These are phyloP conservation scores for Sabellastarte sp. DNA, from an alignment of 2,888 invertebrate genomes.

Conservation along the genomic window DNA sequence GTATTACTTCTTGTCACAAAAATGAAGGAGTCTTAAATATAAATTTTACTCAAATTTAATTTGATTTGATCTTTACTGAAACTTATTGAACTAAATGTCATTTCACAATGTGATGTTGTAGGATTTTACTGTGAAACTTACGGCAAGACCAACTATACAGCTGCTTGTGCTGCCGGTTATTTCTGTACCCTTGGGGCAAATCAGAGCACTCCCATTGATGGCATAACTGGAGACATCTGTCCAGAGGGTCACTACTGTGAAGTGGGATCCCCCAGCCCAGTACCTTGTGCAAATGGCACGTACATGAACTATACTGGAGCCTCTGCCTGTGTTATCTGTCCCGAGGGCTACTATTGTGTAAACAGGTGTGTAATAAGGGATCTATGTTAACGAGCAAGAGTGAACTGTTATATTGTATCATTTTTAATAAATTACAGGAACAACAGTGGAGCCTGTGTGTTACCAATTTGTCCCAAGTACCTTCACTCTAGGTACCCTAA, in stretches of 20 bases:
- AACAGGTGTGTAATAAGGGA: conserved; percentile 20
- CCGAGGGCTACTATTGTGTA: conserved; percentile 50
- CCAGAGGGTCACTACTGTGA: conserved; percentile 49
- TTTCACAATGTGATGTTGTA: conserved; percentile 37
- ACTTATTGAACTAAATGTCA: too few species aligned
- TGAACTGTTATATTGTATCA: too few species aligned
- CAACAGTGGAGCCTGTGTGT: too few species aligned
- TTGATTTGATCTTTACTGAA: too few species aligned
- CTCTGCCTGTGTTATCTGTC: conserved; percentile 44
- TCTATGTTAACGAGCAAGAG: too few species aligned
- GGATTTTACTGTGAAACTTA: conserved; percentile 47
- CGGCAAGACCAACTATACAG: conserved; percentile 42
- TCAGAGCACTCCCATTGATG: conserved; percentile 43
- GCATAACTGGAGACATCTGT: conserved; percentile 48
- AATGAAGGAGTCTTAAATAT: too few species aligned
- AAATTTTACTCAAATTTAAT: too few species aligned
- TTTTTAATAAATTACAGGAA: too few species aligned
- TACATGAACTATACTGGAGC: conserved; percentile 54
- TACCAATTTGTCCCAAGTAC: too few species aligned
- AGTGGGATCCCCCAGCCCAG: conserved; percentile 37
- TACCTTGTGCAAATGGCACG: conserved; percentile 47
- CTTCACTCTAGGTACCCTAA: too few species aligned
- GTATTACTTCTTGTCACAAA: too few species aligned
- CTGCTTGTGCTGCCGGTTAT: conserved; percentile 45
- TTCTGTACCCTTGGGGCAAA: conserved; percentile 45